Evolutionary conservation across 30 jellyfish, hydroid and myxozoan genomes (phyloP).

Genomic region (Aurelia aurita): DNA sequence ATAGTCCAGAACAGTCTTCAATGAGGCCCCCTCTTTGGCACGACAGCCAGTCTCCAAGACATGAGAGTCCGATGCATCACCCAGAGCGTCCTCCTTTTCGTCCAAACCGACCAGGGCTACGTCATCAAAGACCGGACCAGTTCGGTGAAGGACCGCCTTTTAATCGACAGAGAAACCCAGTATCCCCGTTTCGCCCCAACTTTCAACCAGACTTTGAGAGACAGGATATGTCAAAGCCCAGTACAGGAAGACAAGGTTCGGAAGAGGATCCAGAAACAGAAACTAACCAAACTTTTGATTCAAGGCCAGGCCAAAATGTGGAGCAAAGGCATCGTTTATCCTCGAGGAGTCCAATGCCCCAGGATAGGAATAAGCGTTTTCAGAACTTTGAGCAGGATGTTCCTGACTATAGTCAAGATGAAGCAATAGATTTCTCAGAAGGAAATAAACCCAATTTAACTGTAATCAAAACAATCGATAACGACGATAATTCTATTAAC

Average conservation of each 20-base stretch:
- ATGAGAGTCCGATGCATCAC: neutral
- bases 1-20: neutral
- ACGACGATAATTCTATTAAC: neutral
- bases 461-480: constrained; percentile 4
- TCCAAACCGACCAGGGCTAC: constrained; percentile 25
- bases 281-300: neutral
- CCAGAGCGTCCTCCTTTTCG: constrained; percentile 36
- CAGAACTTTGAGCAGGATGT: neutral
- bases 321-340: neutral
- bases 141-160: neutral
- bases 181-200: neutral
- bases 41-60: constrained; percentile 13
- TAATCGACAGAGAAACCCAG: neutral
- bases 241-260: neutral
- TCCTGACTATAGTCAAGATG: neutral
- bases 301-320: neutral
- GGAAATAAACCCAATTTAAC: neutral
- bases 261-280: neutral
- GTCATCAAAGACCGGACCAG: constrained; percentile 18
- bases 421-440: neutral
- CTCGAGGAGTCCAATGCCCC: neutral
- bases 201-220: neutral
- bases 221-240: neutral
- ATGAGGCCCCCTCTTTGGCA: constrained; percentile 27
- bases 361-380: neutral